Evolutionary conservation across 1,140 invertebrate genomes (phyloP).

Genomic region (Nasonia vitripennis): DNA sequence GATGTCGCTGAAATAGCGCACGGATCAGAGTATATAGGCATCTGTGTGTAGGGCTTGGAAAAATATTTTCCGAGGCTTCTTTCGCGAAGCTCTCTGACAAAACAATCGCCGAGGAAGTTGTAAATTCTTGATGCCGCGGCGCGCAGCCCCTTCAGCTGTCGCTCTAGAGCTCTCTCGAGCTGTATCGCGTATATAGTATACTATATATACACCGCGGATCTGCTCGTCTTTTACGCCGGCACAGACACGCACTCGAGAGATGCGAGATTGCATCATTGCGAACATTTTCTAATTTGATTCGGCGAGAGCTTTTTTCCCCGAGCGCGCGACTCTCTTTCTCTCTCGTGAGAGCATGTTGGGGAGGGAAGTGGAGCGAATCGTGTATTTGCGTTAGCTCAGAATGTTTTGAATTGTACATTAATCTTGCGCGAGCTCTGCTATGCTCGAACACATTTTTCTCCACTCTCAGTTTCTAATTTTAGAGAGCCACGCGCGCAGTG

Average conservation of each 20-base stretch:
- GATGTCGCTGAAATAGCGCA: not conserved
- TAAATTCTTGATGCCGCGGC: constrained; percentile 13
- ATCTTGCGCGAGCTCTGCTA: not conserved
- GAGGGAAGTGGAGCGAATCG: not conserved
- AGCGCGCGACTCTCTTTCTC: not conserved
- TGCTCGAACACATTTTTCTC: not conserved
- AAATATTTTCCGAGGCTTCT: constrained; percentile 41
- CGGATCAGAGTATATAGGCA: not conserved
- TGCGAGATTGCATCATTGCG: not conserved
- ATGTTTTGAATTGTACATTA: not conserved
- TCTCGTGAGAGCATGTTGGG: not conserved
- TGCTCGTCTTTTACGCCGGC: no score
- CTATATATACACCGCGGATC: no score
- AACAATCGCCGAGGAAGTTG: constrained; percentile 34
- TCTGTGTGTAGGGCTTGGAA: not conserved
- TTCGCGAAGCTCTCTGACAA: not conserved
- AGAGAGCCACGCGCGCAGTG: no score
- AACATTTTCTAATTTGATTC: not conserved
- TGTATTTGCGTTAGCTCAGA: not conserved
- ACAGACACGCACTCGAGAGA: not conserved
- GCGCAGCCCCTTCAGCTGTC: not conserved
- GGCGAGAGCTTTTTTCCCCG: not conserved
- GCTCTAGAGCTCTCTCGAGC: not conserved
- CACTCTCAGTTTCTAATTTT: not conserved
- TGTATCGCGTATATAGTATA: not conserved